These are phyloP conservation scores for Bettongia penicillata DNA, from an alignment of 2,113 vertebrate genomes.

Conservation along the genomic window DNA sequence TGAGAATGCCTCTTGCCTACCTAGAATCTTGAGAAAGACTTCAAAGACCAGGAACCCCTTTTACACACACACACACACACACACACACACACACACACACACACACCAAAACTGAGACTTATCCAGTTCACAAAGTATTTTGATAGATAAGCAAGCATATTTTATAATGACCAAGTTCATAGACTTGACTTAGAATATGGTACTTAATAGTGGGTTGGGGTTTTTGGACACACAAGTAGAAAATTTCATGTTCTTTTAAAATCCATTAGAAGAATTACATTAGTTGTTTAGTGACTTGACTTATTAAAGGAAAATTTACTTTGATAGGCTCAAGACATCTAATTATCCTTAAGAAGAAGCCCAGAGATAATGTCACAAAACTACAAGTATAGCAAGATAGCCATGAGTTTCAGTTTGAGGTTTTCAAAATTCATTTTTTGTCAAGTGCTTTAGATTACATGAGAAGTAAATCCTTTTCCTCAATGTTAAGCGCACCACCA, in stretches of 20 bases:
- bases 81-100: too few species aligned
- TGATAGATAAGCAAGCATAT: neutral
- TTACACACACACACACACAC: too few species aligned
- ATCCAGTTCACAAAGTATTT: neutral
- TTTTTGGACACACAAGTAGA: neutral
- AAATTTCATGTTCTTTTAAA: neutral
- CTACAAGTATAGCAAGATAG: neutral
- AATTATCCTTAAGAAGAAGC: neutral
- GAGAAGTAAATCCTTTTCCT: neutral
- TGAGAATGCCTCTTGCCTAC: neutral
- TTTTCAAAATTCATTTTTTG: conserved; percentile 15
- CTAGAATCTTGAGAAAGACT: neutral
- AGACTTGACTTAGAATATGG: neutral
- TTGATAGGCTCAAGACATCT: neutral
- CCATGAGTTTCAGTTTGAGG: neutral
- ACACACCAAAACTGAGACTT: neutral
- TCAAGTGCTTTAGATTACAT: neutral
- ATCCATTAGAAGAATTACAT: neutral
- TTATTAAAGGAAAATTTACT: neutral
- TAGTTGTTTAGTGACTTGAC: neutral
- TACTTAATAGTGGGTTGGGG: accelerated
- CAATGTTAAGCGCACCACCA: neutral
- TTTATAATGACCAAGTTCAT: neutral
- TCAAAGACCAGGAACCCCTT: neutral
- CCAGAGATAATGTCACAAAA: neutral